A percentile compares a stretch with the other conserved stretches of the same genome.
These are phyloP conservation scores for Rhinopomastus cyanomelas DNA, from an alignment of 2,113 vertebrate species.

Conservation along the genomic window DNA sequence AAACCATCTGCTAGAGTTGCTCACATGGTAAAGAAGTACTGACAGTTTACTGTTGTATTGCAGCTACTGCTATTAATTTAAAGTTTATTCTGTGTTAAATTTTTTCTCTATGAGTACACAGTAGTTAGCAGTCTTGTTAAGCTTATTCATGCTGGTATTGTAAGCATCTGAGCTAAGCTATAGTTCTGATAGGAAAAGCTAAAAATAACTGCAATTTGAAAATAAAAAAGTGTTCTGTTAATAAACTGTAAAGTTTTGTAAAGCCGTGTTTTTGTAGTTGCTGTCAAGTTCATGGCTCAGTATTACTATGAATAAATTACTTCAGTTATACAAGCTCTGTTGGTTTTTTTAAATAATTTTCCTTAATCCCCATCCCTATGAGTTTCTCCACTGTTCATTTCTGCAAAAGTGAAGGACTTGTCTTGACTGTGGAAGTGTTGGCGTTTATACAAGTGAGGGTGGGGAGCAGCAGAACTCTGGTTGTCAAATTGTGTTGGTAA, in stretches of 20 bases:
- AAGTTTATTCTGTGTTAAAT: background rate
- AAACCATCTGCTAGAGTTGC: slow-evolving; percentile 4
- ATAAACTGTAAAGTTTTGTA: background rate
- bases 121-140: background rate
- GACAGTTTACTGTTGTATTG: background rate
- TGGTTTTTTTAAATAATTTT: background rate
- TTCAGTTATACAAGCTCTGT: background rate
- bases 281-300: background rate
- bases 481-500: background rate
- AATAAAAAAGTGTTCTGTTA: background rate
- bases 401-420: background rate
- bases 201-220: background rate
- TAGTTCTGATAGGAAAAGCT: background rate
- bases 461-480: background rate
- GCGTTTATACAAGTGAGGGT: background rate
- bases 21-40: background rate
- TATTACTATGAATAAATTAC: background rate
- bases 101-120: background rate
- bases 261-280: background rate
- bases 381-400: background rate
- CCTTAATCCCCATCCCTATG: background rate
- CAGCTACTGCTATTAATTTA: slow-evolving; percentile 12
- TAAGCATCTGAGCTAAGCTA: background rate
- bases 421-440: background rate
- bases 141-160: background rate